Evolutionary conservation across 2,888 invertebrate genomes (phyloP).

Genomic region (Nowickia ferox): DNA sequence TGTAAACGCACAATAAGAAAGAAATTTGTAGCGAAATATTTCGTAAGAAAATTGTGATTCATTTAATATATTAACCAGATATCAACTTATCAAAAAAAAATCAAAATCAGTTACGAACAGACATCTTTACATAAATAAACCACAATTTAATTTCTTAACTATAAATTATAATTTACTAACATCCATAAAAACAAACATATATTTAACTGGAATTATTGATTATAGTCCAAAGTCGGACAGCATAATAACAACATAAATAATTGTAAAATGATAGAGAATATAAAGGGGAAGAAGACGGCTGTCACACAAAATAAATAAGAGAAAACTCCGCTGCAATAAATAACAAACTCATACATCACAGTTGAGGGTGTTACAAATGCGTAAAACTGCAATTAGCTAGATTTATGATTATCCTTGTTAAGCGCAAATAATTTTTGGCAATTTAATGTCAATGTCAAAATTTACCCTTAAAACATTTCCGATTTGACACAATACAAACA

Average conservation of each 20-base stretch:
- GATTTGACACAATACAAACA: slow-evolving; percentile 46
- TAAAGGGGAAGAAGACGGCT: slow-evolving; percentile 72
- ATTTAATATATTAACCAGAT: too few relatives aligned
- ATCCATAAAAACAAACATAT: slow-evolving; percentile 64
- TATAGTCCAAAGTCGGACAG: slow-evolving; percentile 35
- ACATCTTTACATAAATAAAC: not conserved
- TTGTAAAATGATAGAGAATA: slow-evolving; percentile 32
- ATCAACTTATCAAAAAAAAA: too few relatives aligned
- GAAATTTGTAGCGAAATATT: too few relatives aligned
- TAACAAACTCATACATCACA: slow-evolving; percentile 47
- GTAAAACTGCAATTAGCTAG: slow-evolving; percentile 81
- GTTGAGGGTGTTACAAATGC: slow-evolving; percentile 66
- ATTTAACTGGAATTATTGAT: slow-evolving; percentile 47
- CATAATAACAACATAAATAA: slow-evolving; percentile 54
- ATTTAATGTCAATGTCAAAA: slow-evolving; percentile 77
- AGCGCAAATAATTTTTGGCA: slow-evolving; percentile 81
- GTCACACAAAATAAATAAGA: not conserved
- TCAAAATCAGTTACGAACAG: not conserved
- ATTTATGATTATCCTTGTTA: slow-evolving; percentile 82
- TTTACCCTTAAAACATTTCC: slow-evolving; percentile 63
- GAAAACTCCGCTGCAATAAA: slow-evolving; percentile 38
- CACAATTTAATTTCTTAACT: slow-evolving; percentile 42
- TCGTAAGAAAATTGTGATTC: too few relatives aligned
- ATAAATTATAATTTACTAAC: slow-evolving; percentile 31
- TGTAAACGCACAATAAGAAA: too few relatives aligned